Conservation (phyloP, 1,140 invertebrate genomes). For the Heliconius hewitsoni region DNA sequence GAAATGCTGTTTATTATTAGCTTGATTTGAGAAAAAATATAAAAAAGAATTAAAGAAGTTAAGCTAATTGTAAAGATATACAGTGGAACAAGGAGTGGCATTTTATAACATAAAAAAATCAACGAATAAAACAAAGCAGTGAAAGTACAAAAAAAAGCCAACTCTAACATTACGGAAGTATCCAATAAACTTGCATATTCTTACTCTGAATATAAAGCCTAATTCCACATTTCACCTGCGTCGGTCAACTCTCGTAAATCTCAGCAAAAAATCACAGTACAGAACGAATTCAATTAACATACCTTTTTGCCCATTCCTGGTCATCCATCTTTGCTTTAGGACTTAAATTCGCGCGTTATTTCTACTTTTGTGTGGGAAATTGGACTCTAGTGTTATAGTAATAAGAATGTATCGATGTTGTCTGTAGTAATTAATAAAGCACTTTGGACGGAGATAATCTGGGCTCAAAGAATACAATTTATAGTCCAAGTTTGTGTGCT, state of each 20-base stretch:
- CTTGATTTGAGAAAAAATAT: too few species aligned
- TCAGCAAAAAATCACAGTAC: constrained; percentile 32
- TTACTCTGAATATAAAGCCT: neutral
- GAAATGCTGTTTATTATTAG: too few species aligned
- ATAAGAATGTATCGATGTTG: constrained; percentile 17
- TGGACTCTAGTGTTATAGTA: neutral
- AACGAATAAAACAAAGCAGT: too few species aligned
- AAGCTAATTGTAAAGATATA: too few species aligned
- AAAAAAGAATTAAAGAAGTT: too few species aligned
- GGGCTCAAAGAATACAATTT: constrained; percentile 30
- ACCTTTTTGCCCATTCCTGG: constrained; percentile 32
- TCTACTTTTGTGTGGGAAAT: constrained; percentile 13
- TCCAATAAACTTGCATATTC: neutral
- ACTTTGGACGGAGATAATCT: constrained; percentile 33
- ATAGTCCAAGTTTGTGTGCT: constrained; percentile 22
- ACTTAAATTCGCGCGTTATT: constrained; percentile 31
- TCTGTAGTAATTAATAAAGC: constrained; percentile 33
- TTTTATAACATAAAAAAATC: too few species aligned
- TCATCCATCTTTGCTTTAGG: constrained; percentile 32
- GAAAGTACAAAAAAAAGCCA: neutral
- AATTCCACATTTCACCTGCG: constrained; percentile 27
- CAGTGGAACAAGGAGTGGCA: too few species aligned
- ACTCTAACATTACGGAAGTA: neutral
- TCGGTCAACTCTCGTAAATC: constrained; percentile 33
- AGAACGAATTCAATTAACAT: constrained; percentile 37